Percentiles rank a stretch among this genome's conserved stretches.
Conservation (phyloP, 1,140 invertebrate genomes). For the Dysdera silvatica region DNA sequence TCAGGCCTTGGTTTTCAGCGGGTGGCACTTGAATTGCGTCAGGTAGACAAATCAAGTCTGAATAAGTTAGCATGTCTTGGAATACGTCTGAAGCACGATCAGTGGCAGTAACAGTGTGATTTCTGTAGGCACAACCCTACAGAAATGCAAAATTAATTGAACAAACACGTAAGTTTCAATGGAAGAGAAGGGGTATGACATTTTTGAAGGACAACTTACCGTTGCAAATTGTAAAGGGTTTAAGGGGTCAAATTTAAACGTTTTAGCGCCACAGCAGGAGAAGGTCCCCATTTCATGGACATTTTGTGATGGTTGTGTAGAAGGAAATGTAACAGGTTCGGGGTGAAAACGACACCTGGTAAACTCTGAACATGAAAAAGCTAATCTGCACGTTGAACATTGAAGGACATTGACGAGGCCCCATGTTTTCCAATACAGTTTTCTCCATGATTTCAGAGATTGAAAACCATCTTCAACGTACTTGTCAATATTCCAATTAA, state of each 20-base stretch:
- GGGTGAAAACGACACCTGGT: constrained; percentile 22
- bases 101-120: constrained; percentile 20
- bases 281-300: constrained; percentile 15
- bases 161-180: too few species aligned
- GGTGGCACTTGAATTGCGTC: constrained; percentile 6
- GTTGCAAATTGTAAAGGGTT: constrained; percentile 23
- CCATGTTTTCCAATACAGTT: constrained; percentile 28
- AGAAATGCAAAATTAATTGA: not conserved
- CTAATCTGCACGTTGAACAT: constrained; percentile 18
- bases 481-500: constrained; percentile 23
- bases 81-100: constrained; percentile 20
- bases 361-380: constrained; percentile 27
- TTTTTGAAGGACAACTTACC: constrained; percentile 12
- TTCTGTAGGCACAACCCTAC: constrained; percentile 27
- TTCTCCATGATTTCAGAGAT: constrained; percentile 24
- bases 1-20: constrained; percentile 21
- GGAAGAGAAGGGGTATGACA: too few species aligned
- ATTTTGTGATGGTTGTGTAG: constrained; percentile 6
- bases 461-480: constrained; percentile 20
- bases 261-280: constrained; percentile 22
- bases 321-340: constrained; percentile 10
- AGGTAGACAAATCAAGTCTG: constrained; percentile 22
- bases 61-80: constrained; percentile 26
- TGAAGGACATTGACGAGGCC: constrained; percentile 18
- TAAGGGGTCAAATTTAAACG: constrained; percentile 27